Percentiles rank a stretch among this genome's conserved stretches.
Evolutionary conservation across 1,140 invertebrate genomes (phyloP).

Genomic region (Cryptotermes secundus): DNA sequence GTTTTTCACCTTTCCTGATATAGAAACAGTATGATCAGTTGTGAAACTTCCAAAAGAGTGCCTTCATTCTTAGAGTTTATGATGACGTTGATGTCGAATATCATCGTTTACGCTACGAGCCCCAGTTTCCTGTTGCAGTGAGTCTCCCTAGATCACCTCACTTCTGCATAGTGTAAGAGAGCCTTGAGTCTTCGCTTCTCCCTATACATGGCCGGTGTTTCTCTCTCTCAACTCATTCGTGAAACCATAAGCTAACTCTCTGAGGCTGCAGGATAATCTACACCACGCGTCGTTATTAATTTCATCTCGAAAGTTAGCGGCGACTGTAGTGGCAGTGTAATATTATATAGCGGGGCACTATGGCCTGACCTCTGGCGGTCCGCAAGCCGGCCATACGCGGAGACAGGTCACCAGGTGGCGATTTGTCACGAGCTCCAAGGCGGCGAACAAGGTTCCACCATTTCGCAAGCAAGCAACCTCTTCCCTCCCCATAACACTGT

Average conservation of each 20-base stretch:
- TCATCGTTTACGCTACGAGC: no score
- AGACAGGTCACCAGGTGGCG: conserved; percentile 27
- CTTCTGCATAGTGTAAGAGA: not conserved
- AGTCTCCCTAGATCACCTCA: no score
- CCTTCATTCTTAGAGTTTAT: no score
- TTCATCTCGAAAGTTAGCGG: conserved; percentile 30
- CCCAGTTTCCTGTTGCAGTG: no score
- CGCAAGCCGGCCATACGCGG: not conserved
- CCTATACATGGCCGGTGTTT: not conserved
- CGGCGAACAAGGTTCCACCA: conserved; percentile 27
- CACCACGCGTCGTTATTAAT: conserved; percentile 24
- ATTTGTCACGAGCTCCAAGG: conserved; percentile 27
- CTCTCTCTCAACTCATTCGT: conserved; percentile 8
- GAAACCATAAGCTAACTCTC: conserved; percentile 16
- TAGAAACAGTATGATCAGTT: no score
- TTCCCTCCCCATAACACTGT: not conserved
- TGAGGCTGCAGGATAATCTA: not conserved
- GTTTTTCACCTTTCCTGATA: no score
- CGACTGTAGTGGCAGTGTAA: not conserved
- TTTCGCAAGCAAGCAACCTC: conserved; percentile 21
- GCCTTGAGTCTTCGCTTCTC: not conserved
- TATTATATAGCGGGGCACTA: conserved; percentile 5
- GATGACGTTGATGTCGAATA: no score
- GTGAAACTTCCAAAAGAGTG: no score
- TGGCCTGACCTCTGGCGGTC: conserved; percentile 24